Evolutionary conservation across 2,888 invertebrate genomes (phyloP), one percentile per base, ranked within the genome.

Genomic region (Plusia festucae): DNA sequence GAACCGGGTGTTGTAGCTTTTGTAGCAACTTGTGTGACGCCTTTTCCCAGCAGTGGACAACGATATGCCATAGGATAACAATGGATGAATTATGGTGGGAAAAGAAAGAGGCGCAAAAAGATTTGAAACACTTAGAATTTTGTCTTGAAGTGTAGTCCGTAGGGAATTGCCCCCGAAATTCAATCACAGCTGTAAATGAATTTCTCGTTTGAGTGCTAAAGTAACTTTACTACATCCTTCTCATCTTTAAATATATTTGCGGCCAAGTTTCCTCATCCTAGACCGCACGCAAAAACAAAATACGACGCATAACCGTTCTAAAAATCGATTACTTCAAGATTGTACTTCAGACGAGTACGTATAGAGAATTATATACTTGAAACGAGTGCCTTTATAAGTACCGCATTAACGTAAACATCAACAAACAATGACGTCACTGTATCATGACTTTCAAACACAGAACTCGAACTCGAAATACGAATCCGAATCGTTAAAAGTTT

Each of bases 341-440:
- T 27, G 15, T 22, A 60, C 60, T 74, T 64, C 11, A 58, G 7
- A 32, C 27, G 60, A 70, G 53, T 63, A 53, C 46, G 9, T 32
- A 13, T 59, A 16, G 54, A 71, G 68, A 57, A 57, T 24, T 3
- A 24, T 2, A 11, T 57, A 40, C 56, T 67, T 9, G 27, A 57
- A 27, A 60, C 30, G 30, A 68, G 24, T 53, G 58, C 18, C 7
- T 52, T 30, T 7, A 22, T 13, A 34, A 51, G 34, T 46, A 34
- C 16, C 2, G 16, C 3, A 60, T 57, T 58, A 20, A 49, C 52
- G 20, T 58, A 46, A 70, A 49, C 44, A 53, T 16, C 15, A 9
- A 46, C 13, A 54, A 20, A 49, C 9, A 30, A 13, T 15, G 32
- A 49, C 51, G 52, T 59, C 59, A 52, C 22, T 15, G 6, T 34